These are phyloP conservation scores for Pseudanteris insignis DNA, from an alignment of 2,888 invertebrate species.

Conservation along the genomic window DNA sequence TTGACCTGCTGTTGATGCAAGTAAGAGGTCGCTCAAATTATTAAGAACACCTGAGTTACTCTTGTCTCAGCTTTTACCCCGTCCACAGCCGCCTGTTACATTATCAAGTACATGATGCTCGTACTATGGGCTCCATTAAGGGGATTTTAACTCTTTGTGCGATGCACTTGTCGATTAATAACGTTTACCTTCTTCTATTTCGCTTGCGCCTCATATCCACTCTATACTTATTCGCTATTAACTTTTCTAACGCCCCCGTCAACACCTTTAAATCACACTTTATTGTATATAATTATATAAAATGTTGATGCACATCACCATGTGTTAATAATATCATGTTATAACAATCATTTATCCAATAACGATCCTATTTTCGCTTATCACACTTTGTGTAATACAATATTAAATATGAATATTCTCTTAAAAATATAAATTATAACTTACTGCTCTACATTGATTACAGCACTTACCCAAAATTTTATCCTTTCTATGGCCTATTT, in stretches of 20 bases:
- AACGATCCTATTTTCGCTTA: no score
- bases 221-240: slow-evolving; percentile 45
- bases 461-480: no score
- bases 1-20: slow-evolving; percentile 42
- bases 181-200: slow-evolving; percentile 36
- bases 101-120: slow-evolving; percentile 53
- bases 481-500: no score
- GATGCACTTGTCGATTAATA: slow-evolving; percentile 41
- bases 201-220: slow-evolving; percentile 28
- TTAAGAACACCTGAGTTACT: slow-evolving; percentile 59
- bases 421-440: no score
- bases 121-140: slow-evolving; percentile 40
- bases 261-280: slow-evolving; percentile 20
- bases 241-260: slow-evolving; percentile 35
- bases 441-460: no score
- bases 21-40: slow-evolving; percentile 55
- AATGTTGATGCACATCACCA: slow-evolving; percentile 32
- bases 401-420: no score
- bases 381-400: no score
- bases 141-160: slow-evolving; percentile 44
- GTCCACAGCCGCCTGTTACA: slow-evolving; percentile 49
- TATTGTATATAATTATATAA: slow-evolving; percentile 18
- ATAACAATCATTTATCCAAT: no score
- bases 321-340: neutral
- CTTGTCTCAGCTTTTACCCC: slow-evolving; percentile 46